Evolutionary conservation across 2,888 invertebrate species (phyloP).

Genomic region (Torymus aiolomorphi): DNA sequence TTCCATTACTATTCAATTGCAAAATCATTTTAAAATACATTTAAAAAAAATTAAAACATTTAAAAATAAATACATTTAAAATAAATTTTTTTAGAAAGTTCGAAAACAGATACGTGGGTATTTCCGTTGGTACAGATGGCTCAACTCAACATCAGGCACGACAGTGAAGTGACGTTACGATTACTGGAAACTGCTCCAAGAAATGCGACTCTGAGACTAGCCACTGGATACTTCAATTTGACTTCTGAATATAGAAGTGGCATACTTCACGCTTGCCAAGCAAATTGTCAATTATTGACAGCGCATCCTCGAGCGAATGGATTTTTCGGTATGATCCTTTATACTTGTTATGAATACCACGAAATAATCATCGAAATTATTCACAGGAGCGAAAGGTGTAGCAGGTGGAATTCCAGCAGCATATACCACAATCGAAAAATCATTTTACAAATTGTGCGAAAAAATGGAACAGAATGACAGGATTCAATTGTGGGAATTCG

Average conservation of each 20-base stretch:
- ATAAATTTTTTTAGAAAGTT: constrained; percentile 58
- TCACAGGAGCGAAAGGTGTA: constrained; percentile 88
- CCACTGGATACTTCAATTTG: constrained; percentile 98
- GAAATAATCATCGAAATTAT: background rate
- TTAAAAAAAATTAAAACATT: constrained; percentile 16
- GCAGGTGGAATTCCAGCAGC: constrained; percentile 95
- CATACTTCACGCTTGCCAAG: constrained; percentile 84
- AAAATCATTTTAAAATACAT: no score
- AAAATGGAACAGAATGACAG: constrained; percentile 81
- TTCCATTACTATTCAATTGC: background rate
- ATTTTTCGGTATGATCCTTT: constrained; percentile 67
- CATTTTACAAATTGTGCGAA: constrained; percentile 82
- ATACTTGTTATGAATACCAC: background rate
- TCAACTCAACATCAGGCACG: constrained; percentile 88
- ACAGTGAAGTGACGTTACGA: constrained; percentile 84
- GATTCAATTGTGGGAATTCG: constrained; percentile 89
- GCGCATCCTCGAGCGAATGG: constrained; percentile 92
- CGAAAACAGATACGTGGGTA: constrained; percentile 86
- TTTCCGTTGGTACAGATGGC: constrained; percentile 98
- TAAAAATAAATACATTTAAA: no score
- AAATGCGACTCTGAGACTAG: constrained; percentile 84
- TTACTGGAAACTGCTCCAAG: constrained; percentile 82
- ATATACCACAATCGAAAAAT: constrained; percentile 90
- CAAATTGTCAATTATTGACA: constrained; percentile 89
- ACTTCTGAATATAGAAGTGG: constrained; percentile 90